Evolutionary conservation across 2,113 vertebrate species (phyloP), one percentile per base, ranked within the genome.

Genomic region (Morone chrysops): DNA sequence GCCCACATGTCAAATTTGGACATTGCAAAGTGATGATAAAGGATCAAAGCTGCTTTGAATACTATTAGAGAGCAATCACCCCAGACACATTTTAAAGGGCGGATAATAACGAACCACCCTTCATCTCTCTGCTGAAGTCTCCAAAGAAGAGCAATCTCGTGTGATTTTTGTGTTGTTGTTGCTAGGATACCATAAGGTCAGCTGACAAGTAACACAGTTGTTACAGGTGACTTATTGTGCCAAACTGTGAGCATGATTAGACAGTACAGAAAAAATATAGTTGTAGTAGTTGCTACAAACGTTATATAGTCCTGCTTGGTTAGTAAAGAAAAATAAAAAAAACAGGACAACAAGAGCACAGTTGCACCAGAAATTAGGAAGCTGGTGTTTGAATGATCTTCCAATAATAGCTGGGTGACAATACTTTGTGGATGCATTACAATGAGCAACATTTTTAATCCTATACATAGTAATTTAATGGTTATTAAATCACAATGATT

Each of bases 131-230:
- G 43, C 12, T 51, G 69, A 51, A 59, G 56, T 36, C 60, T 71
- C 48, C 11, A 20, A 73, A 66, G 40, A 62, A 72, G 74, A 78
- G 17, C 4, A 38, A 54, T 4, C 47, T 20, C 20, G 36, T 61
- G 57, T 47, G 57, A 59, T 47, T 70, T 65, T 74, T 48, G 51
- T 76, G 57, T 41, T 60, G 48, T 9, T 88, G 86, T 88, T 90
- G 84, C 74, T 87, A 83, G 56, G 86, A 62, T 71, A 88, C 88
- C 13, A 47, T 60, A n/a, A 31, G 60, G 54, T 67, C 68, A 65
- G 59, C 72, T 62, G 75, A 63, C 22, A n/a, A 53, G 48, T 40
- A 60, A n/a, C 63, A 68, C 38, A 54, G 51, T 25, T 43, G 38
- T 54, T 61, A 31, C 12, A 45, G 14, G 17, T 41, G 31, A 36